A percentile compares a stretch with the other conserved stretches of the same genome.
Conservation (phyloP, 2,113 vertebrate genomes). For the Notothenia coriiceps region DNA sequence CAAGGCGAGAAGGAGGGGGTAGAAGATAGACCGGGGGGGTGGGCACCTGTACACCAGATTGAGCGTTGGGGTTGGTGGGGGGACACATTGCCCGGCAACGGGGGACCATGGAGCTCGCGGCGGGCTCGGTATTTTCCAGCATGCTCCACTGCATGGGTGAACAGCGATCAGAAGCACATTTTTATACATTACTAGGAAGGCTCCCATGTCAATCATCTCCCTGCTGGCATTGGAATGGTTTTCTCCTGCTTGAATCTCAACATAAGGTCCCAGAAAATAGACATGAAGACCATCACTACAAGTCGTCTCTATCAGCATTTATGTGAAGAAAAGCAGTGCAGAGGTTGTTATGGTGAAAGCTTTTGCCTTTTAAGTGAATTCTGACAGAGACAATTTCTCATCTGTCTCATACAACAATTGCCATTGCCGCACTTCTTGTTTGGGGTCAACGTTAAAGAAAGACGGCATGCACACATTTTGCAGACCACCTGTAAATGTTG, state of each 20-base stretch:
- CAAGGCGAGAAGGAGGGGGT: conserved; percentile 55
- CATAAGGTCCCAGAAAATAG: conserved; percentile 52
- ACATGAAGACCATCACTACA: conserved; percentile 54
- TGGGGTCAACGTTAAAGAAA: conserved; percentile 25
- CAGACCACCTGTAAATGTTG: conserved; percentile 55
- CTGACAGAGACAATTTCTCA: not conserved
- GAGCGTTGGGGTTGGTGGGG: conserved; percentile 81
- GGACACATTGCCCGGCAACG: conserved; percentile 74
- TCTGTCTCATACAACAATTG: not conserved
- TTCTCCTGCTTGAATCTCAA: conserved; percentile 44
- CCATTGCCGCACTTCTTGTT: conserved; percentile 52
- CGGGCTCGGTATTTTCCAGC: conserved; percentile 71
- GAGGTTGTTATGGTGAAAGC: not conserved
- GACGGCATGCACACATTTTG: conserved; percentile 65
- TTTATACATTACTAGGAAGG: conserved; percentile 72
- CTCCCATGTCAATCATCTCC: conserved; percentile 84
- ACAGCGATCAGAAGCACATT: conserved; percentile 79
- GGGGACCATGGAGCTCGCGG: conserved; percentile 69
- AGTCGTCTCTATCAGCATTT: conserved; percentile 50
- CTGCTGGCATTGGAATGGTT: conserved; percentile 70
- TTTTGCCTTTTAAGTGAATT: conserved; percentile 47
- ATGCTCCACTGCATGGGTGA: conserved; percentile 75
- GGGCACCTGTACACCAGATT: conserved; percentile 84
- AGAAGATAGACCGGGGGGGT: conserved; percentile 18
- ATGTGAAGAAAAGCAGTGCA: conserved; percentile 1